These are phyloP conservation scores for Amaurobius ferox DNA, from an alignment of 2,888 invertebrate species.

Conservation along the genomic window DNA sequence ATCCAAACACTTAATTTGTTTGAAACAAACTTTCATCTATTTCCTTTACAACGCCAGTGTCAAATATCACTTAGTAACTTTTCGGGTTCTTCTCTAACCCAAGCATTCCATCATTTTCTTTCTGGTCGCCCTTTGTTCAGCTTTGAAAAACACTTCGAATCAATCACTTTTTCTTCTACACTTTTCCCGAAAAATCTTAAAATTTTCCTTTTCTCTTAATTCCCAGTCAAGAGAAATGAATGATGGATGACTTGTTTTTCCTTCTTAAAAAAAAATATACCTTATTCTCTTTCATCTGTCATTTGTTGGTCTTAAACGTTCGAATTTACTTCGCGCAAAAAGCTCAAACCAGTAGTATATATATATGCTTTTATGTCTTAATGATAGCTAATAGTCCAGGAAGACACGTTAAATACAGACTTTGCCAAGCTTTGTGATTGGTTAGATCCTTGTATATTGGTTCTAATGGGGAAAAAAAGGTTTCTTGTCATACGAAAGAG, in stretches of 20 bases:
- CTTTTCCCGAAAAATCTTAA: constrained; percentile 13
- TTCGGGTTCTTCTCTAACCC: not conserved
- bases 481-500: not conserved
- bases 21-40: constrained; percentile 7
- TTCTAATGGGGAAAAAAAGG: not conserved
- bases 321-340: not conserved
- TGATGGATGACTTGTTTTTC: not conserved
- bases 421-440: not conserved
- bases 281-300: constrained; percentile 13
- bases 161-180: constrained; percentile 3
- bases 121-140: not conserved
- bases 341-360: not conserved
- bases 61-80: constrained; percentile 16
- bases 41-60: constrained; percentile 4
- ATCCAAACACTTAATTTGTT: constrained; percentile 1
- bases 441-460: not conserved
- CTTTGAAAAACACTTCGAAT: not conserved
- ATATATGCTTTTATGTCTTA: not conserved
- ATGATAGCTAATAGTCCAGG: not conserved
- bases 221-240: constrained; percentile 16
- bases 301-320: constrained; percentile 9
- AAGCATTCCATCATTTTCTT: constrained; percentile 8
- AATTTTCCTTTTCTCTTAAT: not conserved
- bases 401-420: not conserved
- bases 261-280: not conserved